Conservation (phyloP, 2,888 invertebrate species). For the Anoplius nigerrimus region DNA sequence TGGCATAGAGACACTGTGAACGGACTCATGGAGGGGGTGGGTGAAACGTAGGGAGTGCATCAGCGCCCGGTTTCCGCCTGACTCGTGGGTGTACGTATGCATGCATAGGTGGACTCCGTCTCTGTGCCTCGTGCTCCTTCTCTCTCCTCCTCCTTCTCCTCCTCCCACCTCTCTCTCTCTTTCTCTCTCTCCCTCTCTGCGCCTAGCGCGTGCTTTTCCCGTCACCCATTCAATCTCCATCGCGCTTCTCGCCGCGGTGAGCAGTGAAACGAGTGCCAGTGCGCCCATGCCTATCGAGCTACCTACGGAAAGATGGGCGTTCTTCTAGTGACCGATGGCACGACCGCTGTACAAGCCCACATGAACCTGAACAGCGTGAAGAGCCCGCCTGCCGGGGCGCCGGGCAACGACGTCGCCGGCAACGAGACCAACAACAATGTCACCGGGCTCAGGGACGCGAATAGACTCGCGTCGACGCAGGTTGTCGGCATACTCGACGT, state of each 20-base stretch:
- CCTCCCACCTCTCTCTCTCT: background rate
- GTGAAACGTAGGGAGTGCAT: too few relatives aligned
- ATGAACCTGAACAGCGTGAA: constrained; percentile 56
- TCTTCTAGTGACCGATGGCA: constrained; percentile 68
- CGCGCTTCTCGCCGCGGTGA: background rate
- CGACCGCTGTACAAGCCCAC: constrained; percentile 56
- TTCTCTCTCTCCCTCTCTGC: background rate
- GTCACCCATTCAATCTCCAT: background rate
- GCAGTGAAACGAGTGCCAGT: background rate
- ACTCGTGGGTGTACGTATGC: constrained; percentile 15
- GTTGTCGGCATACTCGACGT: constrained; percentile 59
- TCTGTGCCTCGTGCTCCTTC: background rate
- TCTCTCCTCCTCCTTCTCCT: background rate
- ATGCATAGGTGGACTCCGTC: background rate
- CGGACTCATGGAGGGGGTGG: too few relatives aligned
- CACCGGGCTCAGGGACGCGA: constrained; percentile 53
- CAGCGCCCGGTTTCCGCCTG: too few relatives aligned
- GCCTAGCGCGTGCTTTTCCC: background rate
- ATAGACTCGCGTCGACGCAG: constrained; percentile 48
- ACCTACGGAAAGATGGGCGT: constrained; percentile 65
- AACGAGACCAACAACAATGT: constrained; percentile 54
- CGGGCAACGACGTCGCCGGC: constrained; percentile 36
- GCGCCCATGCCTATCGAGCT: too few relatives aligned
- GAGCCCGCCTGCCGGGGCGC: constrained; percentile 33
- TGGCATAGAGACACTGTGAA: too few relatives aligned